Base-by-base conservation (phyloP, 1,140 invertebrate species). In the Hylaeus volcanicus region DNA sequence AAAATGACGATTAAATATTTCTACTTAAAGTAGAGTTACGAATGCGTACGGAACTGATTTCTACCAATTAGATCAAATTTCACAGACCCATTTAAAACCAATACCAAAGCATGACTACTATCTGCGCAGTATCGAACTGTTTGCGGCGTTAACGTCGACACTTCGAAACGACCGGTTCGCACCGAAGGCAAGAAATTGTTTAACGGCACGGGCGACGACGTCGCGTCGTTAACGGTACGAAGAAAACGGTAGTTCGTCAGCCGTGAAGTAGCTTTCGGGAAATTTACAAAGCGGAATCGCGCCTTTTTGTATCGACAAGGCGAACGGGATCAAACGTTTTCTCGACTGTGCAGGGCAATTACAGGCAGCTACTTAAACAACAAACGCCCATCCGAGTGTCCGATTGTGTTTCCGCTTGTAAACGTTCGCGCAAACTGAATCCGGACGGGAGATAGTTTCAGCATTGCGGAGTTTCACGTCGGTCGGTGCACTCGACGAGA, bases 361-460 rank as follows among this genome's bases (percentile, higher is more conserved):
- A 66, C 71, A 56, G 51, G 70, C 51, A 64, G 55, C 77, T 74
- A 70, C 77, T 79, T 74, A 74, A 79, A 74, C 77, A 74, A 58
- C 77, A 79, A 79, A 79, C 53, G 53, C 26, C 14, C 5, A 11
- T 15, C 41, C 60, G 39, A n/a, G 5, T 48, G 70, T 79, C 61
- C 71, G 71, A 74, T 74, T 66, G 48, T 63, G 45, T 79, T 79
- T 65, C 77, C 61, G 41, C 8, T 39, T 39, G 77, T 45, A 74
- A 74, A 79, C 61, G 70, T 74, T 79, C 41, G 61, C 41, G 70
- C 53, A 2, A 65, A 79, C 37, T 26, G 61, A 56, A 41, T 66
- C 15, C 14, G 11, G 14, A 15, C 11, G 26, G 3, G 26, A 12
- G 51, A 76, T 48, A 60, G 55, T 41, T 12, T 2, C 43, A 9